Evolutionary conservation across 2,797 vertebrate genomes (phyloP).

Genomic region (Lagodon rhomboides): DNA sequence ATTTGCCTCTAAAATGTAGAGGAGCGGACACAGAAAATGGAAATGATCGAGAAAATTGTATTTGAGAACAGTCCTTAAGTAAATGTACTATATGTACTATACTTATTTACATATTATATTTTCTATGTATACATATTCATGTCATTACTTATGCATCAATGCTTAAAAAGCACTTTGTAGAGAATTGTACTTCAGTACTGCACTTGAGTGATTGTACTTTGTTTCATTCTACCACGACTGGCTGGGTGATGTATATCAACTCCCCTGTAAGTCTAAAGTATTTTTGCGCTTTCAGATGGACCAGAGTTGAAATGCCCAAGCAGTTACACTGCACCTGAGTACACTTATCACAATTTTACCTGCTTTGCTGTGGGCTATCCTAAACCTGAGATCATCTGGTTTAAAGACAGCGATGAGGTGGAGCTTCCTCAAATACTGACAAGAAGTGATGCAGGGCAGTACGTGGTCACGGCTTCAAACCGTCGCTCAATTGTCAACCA

Average conservation of each 20-base stretch:
- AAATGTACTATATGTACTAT: too few relatives aligned
- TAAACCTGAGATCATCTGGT: constrained; percentile 22
- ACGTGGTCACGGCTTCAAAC: constrained; percentile 63
- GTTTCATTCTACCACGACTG: too few relatives aligned
- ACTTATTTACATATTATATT: too few relatives aligned
- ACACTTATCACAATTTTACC: constrained; percentile 7
- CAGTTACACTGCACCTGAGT: constrained; percentile 45
- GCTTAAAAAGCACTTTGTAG: too few relatives aligned
- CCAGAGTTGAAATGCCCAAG: constrained; percentile 64
- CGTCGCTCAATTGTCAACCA: rapidly evolving
- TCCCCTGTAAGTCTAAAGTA: background rate
- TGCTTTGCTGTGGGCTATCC: constrained; percentile 71
- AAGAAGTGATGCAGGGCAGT: constrained; percentile 68
- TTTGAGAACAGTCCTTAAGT: too few relatives aligned
- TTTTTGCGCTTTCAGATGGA: constrained; percentile 61
- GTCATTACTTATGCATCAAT: too few relatives aligned
- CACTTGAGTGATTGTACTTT: background rate
- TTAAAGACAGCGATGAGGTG: constrained; percentile 64
- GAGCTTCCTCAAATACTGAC: constrained; percentile 39
- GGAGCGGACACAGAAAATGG: too few relatives aligned
- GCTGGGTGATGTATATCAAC: too few relatives aligned
- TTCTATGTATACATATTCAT: too few relatives aligned
- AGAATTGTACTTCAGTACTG: background rate
- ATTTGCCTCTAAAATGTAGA: too few relatives aligned
- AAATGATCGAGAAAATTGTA: too few relatives aligned